Percentiles rank a stretch among this genome's conserved stretches.
These are phyloP conservation scores for Himantopus leucocephalus DNA, from an alignment of 2,113 vertebrate species.

Conservation along the genomic window DNA sequence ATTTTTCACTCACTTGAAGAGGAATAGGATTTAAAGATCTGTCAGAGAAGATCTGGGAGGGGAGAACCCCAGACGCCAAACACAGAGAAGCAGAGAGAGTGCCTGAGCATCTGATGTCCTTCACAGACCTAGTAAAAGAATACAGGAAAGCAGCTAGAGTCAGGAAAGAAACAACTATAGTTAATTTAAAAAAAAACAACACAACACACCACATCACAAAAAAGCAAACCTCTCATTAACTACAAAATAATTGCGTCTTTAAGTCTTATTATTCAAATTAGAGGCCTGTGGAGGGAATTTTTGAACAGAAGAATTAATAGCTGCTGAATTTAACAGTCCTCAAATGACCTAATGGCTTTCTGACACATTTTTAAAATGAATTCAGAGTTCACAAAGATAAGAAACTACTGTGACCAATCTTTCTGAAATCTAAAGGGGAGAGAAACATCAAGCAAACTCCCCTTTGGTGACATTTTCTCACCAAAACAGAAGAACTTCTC, in stretches of 20 bases:
- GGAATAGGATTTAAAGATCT: conserved; percentile 38
- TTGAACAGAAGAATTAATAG: not conserved
- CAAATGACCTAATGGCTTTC: not conserved
- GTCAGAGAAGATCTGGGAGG: conserved; percentile 16
- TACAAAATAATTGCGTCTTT: not conserved
- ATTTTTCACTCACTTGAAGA: conserved; percentile 52
- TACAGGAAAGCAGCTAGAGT: not conserved
- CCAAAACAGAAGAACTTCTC: not conserved
- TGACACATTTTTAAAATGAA: not conserved
- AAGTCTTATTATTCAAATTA: not conserved
- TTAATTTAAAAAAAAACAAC: not conserved
- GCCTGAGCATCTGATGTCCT: not conserved
- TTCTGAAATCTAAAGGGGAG: not conserved
- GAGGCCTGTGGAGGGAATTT: not conserved
- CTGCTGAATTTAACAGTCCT: not conserved
- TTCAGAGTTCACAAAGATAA: not conserved
- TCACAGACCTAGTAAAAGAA: conserved; percentile 37
- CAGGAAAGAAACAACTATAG: not conserved
- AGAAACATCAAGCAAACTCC: not conserved
- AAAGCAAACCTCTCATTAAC: not conserved
- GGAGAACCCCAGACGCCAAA: not conserved
- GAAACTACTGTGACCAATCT: not conserved
- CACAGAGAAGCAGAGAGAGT: not conserved
- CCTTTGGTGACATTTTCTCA: not conserved
- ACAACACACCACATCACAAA: not conserved